These are phyloP conservation scores for Oostethus manadensis DNA, from an alignment of 2,113 vertebrate species.

Conservation along the genomic window DNA sequence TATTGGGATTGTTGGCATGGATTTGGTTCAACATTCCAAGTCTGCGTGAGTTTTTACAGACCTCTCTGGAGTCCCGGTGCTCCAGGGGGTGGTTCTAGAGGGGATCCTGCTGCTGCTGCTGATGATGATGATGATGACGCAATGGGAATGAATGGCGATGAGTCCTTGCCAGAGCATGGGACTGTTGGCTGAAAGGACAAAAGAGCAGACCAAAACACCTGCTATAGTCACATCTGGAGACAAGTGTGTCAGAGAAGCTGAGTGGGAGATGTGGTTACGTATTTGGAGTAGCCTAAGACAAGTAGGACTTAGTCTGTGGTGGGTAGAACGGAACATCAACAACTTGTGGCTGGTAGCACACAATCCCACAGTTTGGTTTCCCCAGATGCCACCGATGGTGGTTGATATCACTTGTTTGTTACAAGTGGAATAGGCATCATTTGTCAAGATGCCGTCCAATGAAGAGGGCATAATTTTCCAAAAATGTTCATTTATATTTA, in stretches of 20 bases:
- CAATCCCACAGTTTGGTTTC: too few relatives aligned
- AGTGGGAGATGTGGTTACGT: background rate
- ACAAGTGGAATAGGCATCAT: too few relatives aligned
- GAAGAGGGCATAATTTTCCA: too few relatives aligned
- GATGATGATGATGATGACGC: background rate
- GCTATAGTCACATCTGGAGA: slow-evolving; percentile 7
- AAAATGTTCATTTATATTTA: too few relatives aligned
- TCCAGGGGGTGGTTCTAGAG: slow-evolving; percentile 8
- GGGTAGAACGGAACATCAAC: background rate
- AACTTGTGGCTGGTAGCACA: background rate
- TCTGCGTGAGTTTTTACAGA: background rate
- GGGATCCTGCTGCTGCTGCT: slow-evolving; percentile 47
- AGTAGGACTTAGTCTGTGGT: background rate
- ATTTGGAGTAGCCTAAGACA: background rate
- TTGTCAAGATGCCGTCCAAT: too few relatives aligned
- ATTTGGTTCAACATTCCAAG: too few relatives aligned
- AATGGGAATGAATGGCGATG: background rate
- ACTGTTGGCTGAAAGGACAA: slow-evolving; percentile 11
- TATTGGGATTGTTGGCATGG: too few relatives aligned
- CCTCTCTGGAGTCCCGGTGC: background rate
- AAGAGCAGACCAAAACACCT: slow-evolving; percentile 28
- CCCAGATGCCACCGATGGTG: background rate
- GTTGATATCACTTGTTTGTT: background rate
- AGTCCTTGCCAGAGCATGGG: slow-evolving; percentile 16
- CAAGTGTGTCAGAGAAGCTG: slow-evolving; percentile 12